Conservation (phyloP, 64 coral and sea anemone genomes). For the Actinia tenebrosa region DNA sequence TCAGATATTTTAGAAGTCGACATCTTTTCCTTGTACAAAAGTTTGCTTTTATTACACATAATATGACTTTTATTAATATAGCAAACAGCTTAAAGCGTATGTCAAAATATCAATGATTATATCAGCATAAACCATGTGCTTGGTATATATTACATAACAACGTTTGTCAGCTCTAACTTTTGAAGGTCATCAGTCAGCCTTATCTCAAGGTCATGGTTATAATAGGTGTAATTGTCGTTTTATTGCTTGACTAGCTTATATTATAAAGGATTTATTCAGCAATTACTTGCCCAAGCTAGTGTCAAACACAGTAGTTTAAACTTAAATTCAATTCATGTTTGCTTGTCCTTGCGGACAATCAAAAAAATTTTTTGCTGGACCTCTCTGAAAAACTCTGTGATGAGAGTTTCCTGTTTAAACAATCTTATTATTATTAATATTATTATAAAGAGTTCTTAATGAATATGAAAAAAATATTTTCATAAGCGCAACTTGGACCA, state of each 20-base stretch:
- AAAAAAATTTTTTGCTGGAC: too few relatives aligned
- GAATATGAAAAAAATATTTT: too few relatives aligned
- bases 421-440: too few relatives aligned
- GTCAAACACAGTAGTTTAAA: background rate
- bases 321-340: background rate
- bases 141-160: background rate
- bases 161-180: too few relatives aligned
- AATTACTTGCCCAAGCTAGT: background rate
- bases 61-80: background rate
- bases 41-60: background rate
- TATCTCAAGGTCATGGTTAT: background rate
- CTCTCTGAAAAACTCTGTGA: too few relatives aligned
- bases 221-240: background rate
- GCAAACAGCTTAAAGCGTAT: background rate
- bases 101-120: background rate
- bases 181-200: background rate
- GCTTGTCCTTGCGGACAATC: background rate
- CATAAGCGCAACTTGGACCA: too few relatives aligned
- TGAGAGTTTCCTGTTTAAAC: too few relatives aligned
- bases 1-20: too few relatives aligned
- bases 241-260: background rate
- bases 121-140: background rate
- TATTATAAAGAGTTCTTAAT: too few relatives aligned
- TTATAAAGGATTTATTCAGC: background rate
- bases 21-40: background rate